Base-by-base conservation (phyloP, 37 sponge, comb jelly and placozoan genomes). In the Agelas oroides region DNA sequence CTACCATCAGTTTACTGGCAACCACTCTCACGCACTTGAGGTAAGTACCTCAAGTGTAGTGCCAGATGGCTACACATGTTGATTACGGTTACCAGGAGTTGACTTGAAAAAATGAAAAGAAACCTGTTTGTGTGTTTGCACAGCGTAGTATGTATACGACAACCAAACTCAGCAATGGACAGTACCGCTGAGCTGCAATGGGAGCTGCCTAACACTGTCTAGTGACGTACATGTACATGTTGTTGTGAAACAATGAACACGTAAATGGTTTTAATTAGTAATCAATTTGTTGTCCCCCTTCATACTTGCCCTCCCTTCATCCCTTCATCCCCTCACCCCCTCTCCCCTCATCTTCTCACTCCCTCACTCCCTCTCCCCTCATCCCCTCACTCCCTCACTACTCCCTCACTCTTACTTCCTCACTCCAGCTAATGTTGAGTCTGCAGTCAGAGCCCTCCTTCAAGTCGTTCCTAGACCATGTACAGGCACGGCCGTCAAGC, bases 11-110 rank as follows among this genome's bases (percentile, higher is more conserved):
- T 90, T 70, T 61, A 53, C 85, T 18, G 73, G 75, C 37, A 80
- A 80, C 63, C 91, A 90, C 59, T 19, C 63, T 23, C 75, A 84
- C 46, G 86, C 91, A 14, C 35, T 75, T 72, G 91, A 90, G 3
- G 86, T 88, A 82, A 76, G 86, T 27, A 12, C 20, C 33, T n/a
- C 46, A 46, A 8, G 3, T 46, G 46, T 46, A 3, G 2, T 32
- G 17, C 37, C 41, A 38, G 13, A 53, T 72, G 14, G 46, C 46
- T 8, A 28, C 5, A n/a, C 2, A 27, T 62, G 13, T 13, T 27
- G 11, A 28, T 57, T 19, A 57, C 18, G 16, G 59, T 57, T 16
- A 20, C 59, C 18, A 20, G 19, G 59, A 16, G 18, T 57, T 57
- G 59, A 16, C 19, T 19, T 57, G 59, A 20, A 19, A 20, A 57